Base-by-base conservation (phyloP, 2,888 invertebrate genomes). In the Tigriopus californicus region DNA sequence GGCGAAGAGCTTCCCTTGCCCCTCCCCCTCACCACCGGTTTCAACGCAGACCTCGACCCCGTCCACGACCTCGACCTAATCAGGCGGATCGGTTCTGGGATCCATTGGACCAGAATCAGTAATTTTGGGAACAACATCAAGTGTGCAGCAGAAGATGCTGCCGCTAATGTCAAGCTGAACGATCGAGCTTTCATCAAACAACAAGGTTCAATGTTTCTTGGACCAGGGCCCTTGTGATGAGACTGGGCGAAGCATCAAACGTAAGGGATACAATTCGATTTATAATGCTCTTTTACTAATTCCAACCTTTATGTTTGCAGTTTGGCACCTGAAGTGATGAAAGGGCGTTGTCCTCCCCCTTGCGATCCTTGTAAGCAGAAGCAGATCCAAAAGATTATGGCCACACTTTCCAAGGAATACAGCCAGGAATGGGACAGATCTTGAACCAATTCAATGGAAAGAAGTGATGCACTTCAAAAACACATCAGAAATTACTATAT, bases 141-240 rank as follows among this genome's bases (percentile, higher is more conserved):
- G n/a, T 57, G 57, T 22, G 22, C 20, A 18, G 46, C 57, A 12
- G 64, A 64, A 25, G 63, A 65, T 57, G 62, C 64, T 55, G 65
- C 65, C 15, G 64, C 65, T 1, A 65, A 66, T 24, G 58, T 64
- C 20, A 64, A 64, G 61, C 62, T 66, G 15, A 62, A 64, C 49
- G 66, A 66, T 52, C 62, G 64, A n/a, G 63, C 64, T 18, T 66
- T 65, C 51, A 65, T 66, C 41, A 58, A 61, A 10, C 62, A 62
- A 24, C 64, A 65, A n/a, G 48, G 64, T 66, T 54, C 63, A 66
- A 58, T 66, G 66, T 54, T 64, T 66, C 22, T 62, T 66, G 25
- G 65, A 65, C 59, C 64, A 64, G 60, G 65, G 65, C 40, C 65
- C 65, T 41, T 66, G 66, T 52, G 65, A 66, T 56, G 62, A 64